Conservation (phyloP, 2,113 vertebrate species). For the Procapra przewalskii region DNA sequence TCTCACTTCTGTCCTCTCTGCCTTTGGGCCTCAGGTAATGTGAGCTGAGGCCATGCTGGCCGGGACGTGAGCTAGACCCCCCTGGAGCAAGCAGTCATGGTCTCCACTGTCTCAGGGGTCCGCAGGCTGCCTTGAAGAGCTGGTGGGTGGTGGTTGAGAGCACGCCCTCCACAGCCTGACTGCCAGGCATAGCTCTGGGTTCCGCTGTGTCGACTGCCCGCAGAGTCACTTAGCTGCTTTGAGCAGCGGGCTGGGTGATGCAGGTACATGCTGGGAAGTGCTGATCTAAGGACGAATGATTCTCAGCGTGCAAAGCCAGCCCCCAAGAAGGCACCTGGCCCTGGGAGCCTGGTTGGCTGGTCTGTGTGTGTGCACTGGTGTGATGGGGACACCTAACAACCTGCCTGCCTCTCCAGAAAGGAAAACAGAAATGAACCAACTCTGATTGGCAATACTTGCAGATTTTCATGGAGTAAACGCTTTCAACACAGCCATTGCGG, state of each 20-base stretch:
- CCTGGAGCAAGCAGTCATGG: accelerated
- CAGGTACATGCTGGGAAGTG: accelerated
- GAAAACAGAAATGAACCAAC: not conserved
- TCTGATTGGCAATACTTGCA: too few species aligned
- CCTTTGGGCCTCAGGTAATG: accelerated
- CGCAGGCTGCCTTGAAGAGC: not conserved
- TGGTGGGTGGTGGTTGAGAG: not conserved
- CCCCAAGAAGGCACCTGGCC: not conserved
- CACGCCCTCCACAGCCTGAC: accelerated
- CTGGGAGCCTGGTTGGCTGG: accelerated
- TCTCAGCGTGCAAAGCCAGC: not conserved
- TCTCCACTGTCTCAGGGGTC: not conserved
- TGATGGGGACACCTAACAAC: not conserved
- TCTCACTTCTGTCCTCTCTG: not conserved
- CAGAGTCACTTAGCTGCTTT: not conserved
- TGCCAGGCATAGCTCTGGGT: accelerated
- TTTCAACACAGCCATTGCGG: accelerated
- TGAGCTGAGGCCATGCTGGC: not conserved
- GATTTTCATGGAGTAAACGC: not conserved
- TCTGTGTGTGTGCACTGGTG: accelerated
- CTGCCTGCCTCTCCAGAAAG: not conserved
- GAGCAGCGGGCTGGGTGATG: not conserved
- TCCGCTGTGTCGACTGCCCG: accelerated
- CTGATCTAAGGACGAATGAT: accelerated
- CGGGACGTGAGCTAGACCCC: accelerated